Evolutionary conservation across 2,113 vertebrate species (phyloP), one percentile per base, ranked within the genome.

Genomic region (Pantherophis guttatus): DNA sequence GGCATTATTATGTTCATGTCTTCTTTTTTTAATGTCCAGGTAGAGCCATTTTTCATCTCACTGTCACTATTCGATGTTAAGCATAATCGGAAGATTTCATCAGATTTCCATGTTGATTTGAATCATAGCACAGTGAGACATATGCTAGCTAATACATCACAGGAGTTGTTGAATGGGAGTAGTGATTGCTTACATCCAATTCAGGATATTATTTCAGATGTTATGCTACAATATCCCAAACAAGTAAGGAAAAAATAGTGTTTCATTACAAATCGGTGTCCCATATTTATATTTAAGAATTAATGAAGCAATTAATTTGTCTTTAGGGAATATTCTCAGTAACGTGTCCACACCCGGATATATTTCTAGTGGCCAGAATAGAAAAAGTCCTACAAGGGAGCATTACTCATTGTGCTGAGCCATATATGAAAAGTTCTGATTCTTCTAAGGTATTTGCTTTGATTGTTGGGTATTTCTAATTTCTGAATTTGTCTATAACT

Each of bases 381-480:
- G 99, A 99, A 96, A 99, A 99, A 94, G 98, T 99, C 19, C 98
- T 99, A 24, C 99, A 99, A 90, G 99, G 99, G n/a, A 99, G 99
- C 94, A 98, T 99, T 95, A 96, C 99, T 0, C 99, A 99, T 75
- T 99, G 99, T 91, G 99, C 99, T 24, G 99, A 99, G 87, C 98
- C 99, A 0, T 99, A 99, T 95, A 99, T 99, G 98, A 99, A 98
- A 97, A 99, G 97, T 96, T 99, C 99, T 23, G 99, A 99, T 97
- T 99, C 99, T 23, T 98, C 98, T 88, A 99, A 99, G 99, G 99
- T 99, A 98, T 54, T 33, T 52, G 65, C 57, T 7, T 13, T 33
- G 12, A 15, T 24, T 92, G 17, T 81, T 44, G 33, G 33, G 2
- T 81, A 44, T 17, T 89, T 91, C 86, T 81, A 0, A 87, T 92